Evolutionary conservation across 2,797 vertebrate species (phyloP).

Genomic region (Coracias cyanogaster): DNA sequence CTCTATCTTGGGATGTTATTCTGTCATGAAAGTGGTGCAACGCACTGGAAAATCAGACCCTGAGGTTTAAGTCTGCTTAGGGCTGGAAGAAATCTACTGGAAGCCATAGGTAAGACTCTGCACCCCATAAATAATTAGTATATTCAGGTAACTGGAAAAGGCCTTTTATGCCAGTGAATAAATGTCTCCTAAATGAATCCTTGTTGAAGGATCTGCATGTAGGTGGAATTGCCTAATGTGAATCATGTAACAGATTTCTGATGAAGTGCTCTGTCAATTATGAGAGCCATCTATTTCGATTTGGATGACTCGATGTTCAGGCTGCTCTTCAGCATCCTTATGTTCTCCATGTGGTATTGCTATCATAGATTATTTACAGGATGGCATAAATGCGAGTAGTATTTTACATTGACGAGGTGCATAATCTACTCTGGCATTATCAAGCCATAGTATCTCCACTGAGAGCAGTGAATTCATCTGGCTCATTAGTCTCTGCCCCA

Average conservation of each 20-base stretch:
- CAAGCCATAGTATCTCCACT: background rate
- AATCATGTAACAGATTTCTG: conserved; percentile 12
- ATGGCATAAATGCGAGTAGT: background rate
- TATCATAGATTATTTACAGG: background rate
- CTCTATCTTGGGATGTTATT: background rate
- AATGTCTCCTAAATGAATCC: background rate
- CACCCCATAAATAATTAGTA: background rate
- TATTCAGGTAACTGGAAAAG: background rate
- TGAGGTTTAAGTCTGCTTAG: background rate
- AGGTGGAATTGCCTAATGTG: background rate
- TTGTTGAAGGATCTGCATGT: background rate
- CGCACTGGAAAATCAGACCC: background rate
- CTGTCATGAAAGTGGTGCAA: background rate
- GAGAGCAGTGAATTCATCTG: background rate
- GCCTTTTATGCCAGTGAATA: background rate
- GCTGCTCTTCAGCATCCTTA: background rate
- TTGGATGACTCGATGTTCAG: background rate
- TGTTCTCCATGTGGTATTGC: background rate
- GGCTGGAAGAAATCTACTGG: background rate
- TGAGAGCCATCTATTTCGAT: background rate
- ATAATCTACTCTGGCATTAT: background rate
- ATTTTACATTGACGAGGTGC: background rate
- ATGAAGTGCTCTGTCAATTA: background rate
- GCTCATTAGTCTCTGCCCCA: background rate
- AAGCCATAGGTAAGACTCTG: background rate